Evolutionary conservation across 1,140 invertebrate genomes (phyloP), one percentile per base, ranked within the genome.

Genomic region (Cotesia vestalis): DNA sequence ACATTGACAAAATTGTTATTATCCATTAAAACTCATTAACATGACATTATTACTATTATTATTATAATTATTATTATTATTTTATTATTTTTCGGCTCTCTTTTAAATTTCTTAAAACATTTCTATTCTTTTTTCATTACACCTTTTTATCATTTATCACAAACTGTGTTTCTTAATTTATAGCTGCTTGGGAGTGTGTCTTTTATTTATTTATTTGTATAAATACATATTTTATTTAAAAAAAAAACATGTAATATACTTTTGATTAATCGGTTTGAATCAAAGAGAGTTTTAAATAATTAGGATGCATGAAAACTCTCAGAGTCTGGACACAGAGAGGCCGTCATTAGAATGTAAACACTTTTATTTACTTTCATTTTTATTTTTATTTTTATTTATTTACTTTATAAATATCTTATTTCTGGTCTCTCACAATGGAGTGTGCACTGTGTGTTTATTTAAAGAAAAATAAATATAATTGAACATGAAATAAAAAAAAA

Each of bases 241-340:
- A 40, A 17, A 38, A 38, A 67, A 53, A n/a, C 9, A 35, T 35
- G 53, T 53, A 11, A 40, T 53, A 34, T 68, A 68, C 38, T 69
- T 60, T 68, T 12, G n/a, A 69, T 38, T 20, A 35, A 69, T 46
- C 14, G 57, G 35, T 59, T 60, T 35, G 20, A 20, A 40, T 27
- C n/a, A 4, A 27, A 74, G 77, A 79, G 66, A 73, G 78, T 76
- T 57, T 60, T 12, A 60, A 52, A 66, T n/a, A 53, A 27, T n/a
- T 14, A n/a, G 59, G 40, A 53, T 84, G 83, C 83, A 85, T 84
- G 81, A 79, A 12, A 72, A 79, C 78, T 77, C 75, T 80, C 77
- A 75, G 76, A 81, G 77, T 83, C 78, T 83, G 83, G 84, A 85
- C 82, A 82, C 83, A 85, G 83, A 86, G 84, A 85, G 83, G 83